Evolutionary conservation across 2,797 vertebrate species (phyloP).

Genomic region (Macrochelys suwanniensis): DNA sequence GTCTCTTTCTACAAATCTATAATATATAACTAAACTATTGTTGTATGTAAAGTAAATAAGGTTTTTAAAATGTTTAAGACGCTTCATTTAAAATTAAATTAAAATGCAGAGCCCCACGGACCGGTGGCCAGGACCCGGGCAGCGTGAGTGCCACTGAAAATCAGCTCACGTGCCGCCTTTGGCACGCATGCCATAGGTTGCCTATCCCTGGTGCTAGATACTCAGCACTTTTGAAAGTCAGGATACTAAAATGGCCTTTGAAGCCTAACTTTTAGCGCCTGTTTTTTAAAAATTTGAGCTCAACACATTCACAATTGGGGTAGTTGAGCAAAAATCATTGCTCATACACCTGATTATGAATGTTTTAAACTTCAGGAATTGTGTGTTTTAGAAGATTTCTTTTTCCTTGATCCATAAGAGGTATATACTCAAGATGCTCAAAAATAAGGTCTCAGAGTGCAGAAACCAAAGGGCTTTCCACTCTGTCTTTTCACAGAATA

Average conservation of each 20-base stretch:
- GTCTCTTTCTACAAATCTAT: too few species aligned
- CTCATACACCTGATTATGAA: neutral
- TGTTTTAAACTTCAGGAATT: neutral
- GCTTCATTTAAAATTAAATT: too few species aligned
- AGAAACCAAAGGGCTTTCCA: neutral
- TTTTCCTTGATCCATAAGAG: neutral
- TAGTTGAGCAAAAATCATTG: neutral
- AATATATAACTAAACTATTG: too few species aligned
- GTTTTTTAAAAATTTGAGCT: neutral
- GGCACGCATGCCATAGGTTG: too few species aligned
- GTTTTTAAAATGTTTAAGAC: too few species aligned
- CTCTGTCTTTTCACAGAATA: neutral
- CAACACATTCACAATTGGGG: neutral
- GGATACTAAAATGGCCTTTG: fast-evolving
- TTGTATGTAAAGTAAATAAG: too few species aligned
- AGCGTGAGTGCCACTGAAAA: too few species aligned
- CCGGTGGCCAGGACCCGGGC: too few species aligned
- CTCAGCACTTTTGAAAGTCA: neutral
- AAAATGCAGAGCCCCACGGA: too few species aligned
- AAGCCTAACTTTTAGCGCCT: neutral
- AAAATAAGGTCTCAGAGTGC: neutral
- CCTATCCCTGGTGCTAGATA: neutral
- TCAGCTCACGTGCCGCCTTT: too few species aligned
- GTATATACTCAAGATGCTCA: neutral
- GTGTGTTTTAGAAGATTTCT: neutral